These are phyloP conservation scores for Crotalus horridus DNA, from an alignment of 2,113 vertebrate species.

Conservation along the genomic window DNA sequence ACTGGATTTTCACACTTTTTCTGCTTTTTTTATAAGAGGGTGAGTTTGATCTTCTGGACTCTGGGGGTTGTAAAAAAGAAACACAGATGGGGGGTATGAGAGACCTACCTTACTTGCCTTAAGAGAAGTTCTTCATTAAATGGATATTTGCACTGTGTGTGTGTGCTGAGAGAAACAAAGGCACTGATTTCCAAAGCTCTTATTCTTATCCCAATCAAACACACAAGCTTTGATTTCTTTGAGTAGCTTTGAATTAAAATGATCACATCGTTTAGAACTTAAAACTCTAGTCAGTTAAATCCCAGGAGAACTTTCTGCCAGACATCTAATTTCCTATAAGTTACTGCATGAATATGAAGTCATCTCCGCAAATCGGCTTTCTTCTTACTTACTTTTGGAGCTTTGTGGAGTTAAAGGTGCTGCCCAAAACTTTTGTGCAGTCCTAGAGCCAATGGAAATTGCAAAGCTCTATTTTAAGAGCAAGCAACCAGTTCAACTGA, in stretches of 20 bases:
- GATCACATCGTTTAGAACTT: neutral
- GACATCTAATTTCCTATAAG: neutral
- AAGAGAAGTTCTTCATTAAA: neutral
- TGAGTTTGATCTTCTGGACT: neutral
- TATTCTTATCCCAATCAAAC: neutral
- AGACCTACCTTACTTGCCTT: neutral
- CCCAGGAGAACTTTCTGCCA: neutral
- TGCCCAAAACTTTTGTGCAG: neutral
- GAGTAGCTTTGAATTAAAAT: neutral
- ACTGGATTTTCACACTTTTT: neutral
- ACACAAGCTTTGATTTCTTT: neutral
- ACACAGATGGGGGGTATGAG: neutral
- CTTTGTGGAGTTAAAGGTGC: neutral
- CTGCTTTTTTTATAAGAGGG: neutral
- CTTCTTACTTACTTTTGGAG: neutral
- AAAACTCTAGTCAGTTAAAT: neutral
- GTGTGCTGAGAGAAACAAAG: neutral
- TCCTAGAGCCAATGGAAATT: neutral
- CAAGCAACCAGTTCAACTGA: neutral
- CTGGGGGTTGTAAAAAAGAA: neutral
- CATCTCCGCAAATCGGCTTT: neutral
- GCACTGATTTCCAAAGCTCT: neutral
- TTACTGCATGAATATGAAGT: neutral
- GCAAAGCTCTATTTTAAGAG: neutral
- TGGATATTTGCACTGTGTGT: neutral